Evolutionary conservation across 92 coral and sea anemone species (phyloP).

Genomic region (Bergia sp.): DNA sequence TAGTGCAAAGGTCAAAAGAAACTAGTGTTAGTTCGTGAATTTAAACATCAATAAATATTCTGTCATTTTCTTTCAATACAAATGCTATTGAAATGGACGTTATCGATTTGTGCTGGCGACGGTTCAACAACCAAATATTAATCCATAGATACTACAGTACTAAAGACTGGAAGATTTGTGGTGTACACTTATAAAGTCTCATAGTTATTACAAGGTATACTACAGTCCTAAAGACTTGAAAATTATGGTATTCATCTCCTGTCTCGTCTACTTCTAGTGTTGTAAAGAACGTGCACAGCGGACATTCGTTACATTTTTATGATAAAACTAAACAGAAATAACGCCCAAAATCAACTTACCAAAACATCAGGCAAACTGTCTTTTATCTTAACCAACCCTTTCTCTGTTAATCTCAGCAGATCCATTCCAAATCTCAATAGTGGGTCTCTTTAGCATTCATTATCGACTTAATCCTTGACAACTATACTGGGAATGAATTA

Average conservation of each 20-base stretch:
- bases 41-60: background rate
- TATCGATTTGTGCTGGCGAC: background rate
- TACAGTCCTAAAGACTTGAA: too few species aligned
- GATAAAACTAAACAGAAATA: background rate
- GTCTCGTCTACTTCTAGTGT: too few species aligned
- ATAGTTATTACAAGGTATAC: too few species aligned
- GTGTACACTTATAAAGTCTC: background rate
- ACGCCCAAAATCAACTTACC: background rate
- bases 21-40: background rate
- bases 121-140: too few species aligned
- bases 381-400: background rate
- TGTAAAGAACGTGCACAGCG: background rate
- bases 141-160: background rate
- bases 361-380: background rate
- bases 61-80: too few species aligned
- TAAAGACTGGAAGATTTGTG: background rate
- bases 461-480: background rate
- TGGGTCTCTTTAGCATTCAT: background rate
- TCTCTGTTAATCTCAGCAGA: background rate
- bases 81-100: background rate
- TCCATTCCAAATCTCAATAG: background rate
- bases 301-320: background rate
- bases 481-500: background rate
- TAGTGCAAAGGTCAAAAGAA: background rate
- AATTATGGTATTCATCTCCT: background rate